These are phyloP conservation scores for Mesoligia furuncula DNA, from an alignment of 2,888 invertebrate genomes.

Conservation along the genomic window DNA sequence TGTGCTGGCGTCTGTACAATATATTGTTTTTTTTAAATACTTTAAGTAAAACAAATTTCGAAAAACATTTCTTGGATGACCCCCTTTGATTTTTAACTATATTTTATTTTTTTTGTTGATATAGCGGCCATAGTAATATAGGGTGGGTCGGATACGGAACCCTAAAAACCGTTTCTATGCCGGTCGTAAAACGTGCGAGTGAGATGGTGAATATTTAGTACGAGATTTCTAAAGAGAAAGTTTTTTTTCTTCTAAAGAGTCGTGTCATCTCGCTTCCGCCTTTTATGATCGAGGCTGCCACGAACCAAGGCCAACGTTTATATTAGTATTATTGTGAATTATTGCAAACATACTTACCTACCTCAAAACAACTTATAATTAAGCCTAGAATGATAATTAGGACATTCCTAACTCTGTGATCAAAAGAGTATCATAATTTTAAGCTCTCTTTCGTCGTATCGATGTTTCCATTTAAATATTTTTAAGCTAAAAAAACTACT, in stretches of 20 bases:
- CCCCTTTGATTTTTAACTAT: too few species aligned
- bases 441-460: not conserved
- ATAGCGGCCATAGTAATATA: not conserved
- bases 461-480: not conserved
- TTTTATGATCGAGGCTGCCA: not conserved
- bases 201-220: not conserved
- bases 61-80: too few species aligned
- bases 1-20: too few species aligned
- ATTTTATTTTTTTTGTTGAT: not conserved
- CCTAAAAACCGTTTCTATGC: not conserved
- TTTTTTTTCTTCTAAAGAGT: too few species aligned
- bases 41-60: too few species aligned
- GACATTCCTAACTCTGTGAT: constrained; percentile 13
- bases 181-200: not conserved
- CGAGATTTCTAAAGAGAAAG: not conserved
- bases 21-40: too few species aligned
- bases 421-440: constrained; percentile 2
- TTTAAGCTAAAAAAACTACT: not conserved
- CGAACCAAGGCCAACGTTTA: too few species aligned
- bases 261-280: not conserved
- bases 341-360: not conserved
- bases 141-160: not conserved
- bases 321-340: not conserved
- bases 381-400: not conserved
- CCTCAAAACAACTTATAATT: not conserved